Evolutionary conservation across 1,140 invertebrate genomes (phyloP).

Genomic region (Tachypleus tridentatus): DNA sequence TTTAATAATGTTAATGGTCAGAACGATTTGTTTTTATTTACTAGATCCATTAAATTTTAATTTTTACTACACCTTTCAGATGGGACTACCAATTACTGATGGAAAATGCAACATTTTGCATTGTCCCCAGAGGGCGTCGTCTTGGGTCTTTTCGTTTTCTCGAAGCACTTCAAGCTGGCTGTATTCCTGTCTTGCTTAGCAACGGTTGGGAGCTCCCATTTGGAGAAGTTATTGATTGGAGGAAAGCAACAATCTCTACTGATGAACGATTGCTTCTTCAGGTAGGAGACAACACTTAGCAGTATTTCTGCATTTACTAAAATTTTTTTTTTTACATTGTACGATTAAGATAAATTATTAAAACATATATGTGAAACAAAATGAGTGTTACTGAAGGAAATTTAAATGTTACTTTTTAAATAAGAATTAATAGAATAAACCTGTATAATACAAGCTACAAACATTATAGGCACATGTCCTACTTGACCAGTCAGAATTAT

Average conservation of each 20-base stretch:
- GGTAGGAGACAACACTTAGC: constrained; percentile 37
- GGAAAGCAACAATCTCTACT: constrained; percentile 77
- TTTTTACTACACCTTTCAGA: constrained; percentile 38
- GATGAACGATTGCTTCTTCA: constrained; percentile 89
- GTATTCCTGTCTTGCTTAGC: constrained; percentile 91
- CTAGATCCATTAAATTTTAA: neutral
- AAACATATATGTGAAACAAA: too few relatives aligned
- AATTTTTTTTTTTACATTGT: too few relatives aligned
- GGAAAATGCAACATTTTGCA: constrained; percentile 94
- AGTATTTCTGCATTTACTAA: too few relatives aligned
- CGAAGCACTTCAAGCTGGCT: constrained; percentile 84
- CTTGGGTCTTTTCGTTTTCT: constrained; percentile 94
- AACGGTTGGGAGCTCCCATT: constrained; percentile 97
- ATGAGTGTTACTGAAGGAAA: too few relatives aligned
- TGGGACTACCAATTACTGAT: constrained; percentile 93
- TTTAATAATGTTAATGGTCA: too few relatives aligned
- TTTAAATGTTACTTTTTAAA: too few relatives aligned
- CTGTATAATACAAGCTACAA: too few relatives aligned
- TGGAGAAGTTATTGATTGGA: constrained; percentile 95
- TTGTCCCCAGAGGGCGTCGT: constrained; percentile 90
- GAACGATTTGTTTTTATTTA: too few relatives aligned
- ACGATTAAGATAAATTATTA: too few relatives aligned
- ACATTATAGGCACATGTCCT: too few relatives aligned
- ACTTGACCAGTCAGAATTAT: too few relatives aligned
- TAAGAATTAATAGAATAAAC: too few relatives aligned